Evolutionary conservation across 2,888 invertebrate genomes (phyloP), one percentile per base, ranked within the genome.

Genomic region (Azorinus chamasolen): DNA sequence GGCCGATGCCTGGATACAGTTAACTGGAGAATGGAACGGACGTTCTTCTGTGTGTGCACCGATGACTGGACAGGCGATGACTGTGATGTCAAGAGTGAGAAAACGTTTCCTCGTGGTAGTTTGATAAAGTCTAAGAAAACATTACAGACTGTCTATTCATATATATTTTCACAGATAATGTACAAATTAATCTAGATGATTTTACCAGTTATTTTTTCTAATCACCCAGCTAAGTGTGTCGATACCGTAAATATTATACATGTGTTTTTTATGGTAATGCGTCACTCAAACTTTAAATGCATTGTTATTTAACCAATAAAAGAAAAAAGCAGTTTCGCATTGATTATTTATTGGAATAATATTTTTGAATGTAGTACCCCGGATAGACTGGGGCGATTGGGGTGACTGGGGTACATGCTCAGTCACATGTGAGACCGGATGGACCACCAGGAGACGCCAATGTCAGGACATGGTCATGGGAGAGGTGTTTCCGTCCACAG

Each of bases 1-100:
- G 91, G 90, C 0, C 82, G 84, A 22, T 92, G 91, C 75, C 66
- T 91, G 25, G 90, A 90, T 68, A 87, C 85, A 0, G 73, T 82
- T 20, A 80, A 76, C 32, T 68, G 61, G 0, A 59, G 76, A 6
- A 85, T 81, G 62, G 72, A 79, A 57, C 71, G 87, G 24, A 76
- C 75, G 0, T 85, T 82, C 43, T 57, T 84, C 43, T 91, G 91
- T 82, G 61, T 90, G 50, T 91, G 91, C 74, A 45, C 79, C 0
- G 70, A 87, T 2, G 87, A 83, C 5, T 91, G 89, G 89, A 79
- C 74, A 16, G 90, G 91, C 3, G 43, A 62, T 0, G 61, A 78
- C 20, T 91, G 91, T 71, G 83, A 85, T 20, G 54, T 73, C 4
- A 64, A 75, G 85, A 85, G 90, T 90, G 76, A 54, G 76, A 20